phyloP scores from a whole-genome alignment of 2,888 invertebrate species.

The Drosophila eohydei region DNA sequence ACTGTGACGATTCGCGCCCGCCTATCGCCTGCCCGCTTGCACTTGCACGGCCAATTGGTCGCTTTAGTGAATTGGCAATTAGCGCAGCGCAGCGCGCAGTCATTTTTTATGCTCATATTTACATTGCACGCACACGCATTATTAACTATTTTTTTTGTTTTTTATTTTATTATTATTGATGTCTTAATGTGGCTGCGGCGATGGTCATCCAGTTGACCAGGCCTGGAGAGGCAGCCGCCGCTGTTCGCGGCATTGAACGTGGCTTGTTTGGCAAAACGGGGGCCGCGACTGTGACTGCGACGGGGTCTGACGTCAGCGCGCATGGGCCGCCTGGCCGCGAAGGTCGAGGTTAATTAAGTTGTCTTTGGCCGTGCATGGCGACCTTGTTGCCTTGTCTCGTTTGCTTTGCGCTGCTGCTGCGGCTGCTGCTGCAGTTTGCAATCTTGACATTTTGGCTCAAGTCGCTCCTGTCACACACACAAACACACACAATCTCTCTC shows the following conservation, averaged over 20 bases:
- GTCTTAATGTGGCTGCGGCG: constrained; percentile 74
- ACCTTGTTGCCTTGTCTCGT: constrained; percentile 59
- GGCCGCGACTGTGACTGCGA: constrained; percentile 11
- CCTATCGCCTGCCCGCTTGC: constrained; percentile 33
- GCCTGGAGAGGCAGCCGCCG: constrained; percentile 29
- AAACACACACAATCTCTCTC: background rate
- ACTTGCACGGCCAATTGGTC: constrained; percentile 36
- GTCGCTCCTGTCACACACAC: constrained; percentile 7
- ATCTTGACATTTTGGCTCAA: constrained; percentile 70
- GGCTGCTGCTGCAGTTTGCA: constrained; percentile 45
- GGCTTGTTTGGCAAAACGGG: constrained; percentile 59
- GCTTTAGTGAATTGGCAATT: constrained; percentile 65
- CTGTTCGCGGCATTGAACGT: constrained; percentile 66
- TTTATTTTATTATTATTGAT: constrained; percentile 68
- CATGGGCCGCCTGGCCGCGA: constrained; percentile 52
- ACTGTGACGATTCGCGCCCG: constrained; percentile 3
- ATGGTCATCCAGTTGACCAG: constrained; percentile 55
- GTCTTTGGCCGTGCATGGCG: constrained; percentile 73
- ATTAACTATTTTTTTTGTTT: constrained; percentile 53
- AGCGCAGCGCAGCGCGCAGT: constrained; percentile 29
- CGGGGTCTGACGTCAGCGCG: constrained; percentile 67
- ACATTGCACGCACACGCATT: constrained; percentile 70
- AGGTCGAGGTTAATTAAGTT: constrained; percentile 84
- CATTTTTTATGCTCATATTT: constrained; percentile 54
- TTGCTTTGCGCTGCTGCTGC: constrained; percentile 33